A percentile compares a stretch with the other conserved stretches of the same genome.
Conservation (phyloP, 2,888 invertebrate species). For the Carterocephalus palaemon region DNA sequence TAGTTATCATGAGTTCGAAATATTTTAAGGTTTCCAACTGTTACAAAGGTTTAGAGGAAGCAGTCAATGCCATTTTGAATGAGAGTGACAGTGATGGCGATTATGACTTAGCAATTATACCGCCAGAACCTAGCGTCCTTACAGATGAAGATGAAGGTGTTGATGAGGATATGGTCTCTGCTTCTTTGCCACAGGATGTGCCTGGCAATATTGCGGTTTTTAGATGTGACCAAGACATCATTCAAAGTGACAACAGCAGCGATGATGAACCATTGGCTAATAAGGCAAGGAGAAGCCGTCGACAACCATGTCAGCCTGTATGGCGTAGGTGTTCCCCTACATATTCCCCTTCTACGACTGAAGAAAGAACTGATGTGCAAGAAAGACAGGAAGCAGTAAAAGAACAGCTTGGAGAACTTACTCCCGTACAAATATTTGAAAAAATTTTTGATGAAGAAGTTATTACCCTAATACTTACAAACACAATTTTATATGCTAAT, state of each 20-base stretch:
- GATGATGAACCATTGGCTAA: too few relatives aligned
- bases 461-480: neutral
- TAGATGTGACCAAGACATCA: too few relatives aligned
- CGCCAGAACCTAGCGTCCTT: too few relatives aligned
- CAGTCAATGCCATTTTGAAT: neutral
- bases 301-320: neutral
- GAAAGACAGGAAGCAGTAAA: neutral
- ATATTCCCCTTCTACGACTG: neutral
- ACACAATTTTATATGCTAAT: neutral
- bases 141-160: too few relatives aligned
- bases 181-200: too few relatives aligned
- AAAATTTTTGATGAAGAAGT: neutral
- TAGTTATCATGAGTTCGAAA: too few relatives aligned
- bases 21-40: too few relatives aligned
- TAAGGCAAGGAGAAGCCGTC: neutral
- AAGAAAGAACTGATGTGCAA: neutral
- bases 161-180: too few relatives aligned
- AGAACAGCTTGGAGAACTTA: neutral
- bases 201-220: too few relatives aligned
- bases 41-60: too few relatives aligned
- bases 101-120: too few relatives aligned
- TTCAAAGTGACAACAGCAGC: too few relatives aligned
- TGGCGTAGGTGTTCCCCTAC: constrained; percentile 3
- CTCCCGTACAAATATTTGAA: constrained; percentile 2
- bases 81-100: neutral